Conservation (phyloP, 2,888 invertebrate genomes). For the Minunthozetes semirufus region DNA sequence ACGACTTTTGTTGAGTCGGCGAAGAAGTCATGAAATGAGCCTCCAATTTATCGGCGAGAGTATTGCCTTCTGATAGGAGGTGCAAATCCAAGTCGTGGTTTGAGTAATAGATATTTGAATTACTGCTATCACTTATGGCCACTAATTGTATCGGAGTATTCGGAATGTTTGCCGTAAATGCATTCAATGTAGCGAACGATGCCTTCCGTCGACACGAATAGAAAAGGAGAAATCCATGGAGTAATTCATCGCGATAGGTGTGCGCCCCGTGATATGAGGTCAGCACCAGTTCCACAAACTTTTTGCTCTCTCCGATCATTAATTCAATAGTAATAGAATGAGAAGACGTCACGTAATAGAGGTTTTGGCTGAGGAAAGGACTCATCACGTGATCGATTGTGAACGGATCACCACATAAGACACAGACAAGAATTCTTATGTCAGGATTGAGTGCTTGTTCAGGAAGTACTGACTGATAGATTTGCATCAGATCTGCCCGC, state of each 20-base stretch:
- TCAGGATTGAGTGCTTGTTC: conserved; percentile 70
- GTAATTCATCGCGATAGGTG: conserved; percentile 80
- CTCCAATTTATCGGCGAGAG: conserved; percentile 76
- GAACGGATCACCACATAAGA: conserved; percentile 93
- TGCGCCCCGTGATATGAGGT: conserved; percentile 67
- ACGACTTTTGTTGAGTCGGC: conserved; percentile 40
- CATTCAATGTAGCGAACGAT: conserved; percentile 54
- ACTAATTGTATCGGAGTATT: conserved; percentile 86
- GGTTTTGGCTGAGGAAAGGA: conserved; percentile 68
- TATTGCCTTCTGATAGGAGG: conserved; percentile 67
- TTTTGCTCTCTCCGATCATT: conserved; percentile 79
- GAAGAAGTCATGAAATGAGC: conserved; percentile 82
- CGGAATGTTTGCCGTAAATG: conserved; percentile 85
- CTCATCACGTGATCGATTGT: conserved; percentile 80
- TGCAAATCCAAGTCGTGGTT: conserved; percentile 48
- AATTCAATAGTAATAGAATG: conserved; percentile 84
- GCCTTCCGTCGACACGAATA: conserved; percentile 52
- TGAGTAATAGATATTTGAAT: conserved; percentile 33
- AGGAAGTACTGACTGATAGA: conserved; percentile 57
- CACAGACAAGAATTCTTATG: conserved; percentile 79
- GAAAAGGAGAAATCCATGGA: conserved; percentile 89
- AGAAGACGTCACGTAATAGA: conserved; percentile 70
- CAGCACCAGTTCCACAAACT: conserved; percentile 55
- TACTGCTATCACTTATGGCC: conserved; percentile 72
- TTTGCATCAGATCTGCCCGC: conserved; percentile 65